Evolutionary conservation across 1,140 invertebrate genomes (phyloP), one percentile per base, ranked within the genome.

Genomic region (Drosophila simulans): DNA sequence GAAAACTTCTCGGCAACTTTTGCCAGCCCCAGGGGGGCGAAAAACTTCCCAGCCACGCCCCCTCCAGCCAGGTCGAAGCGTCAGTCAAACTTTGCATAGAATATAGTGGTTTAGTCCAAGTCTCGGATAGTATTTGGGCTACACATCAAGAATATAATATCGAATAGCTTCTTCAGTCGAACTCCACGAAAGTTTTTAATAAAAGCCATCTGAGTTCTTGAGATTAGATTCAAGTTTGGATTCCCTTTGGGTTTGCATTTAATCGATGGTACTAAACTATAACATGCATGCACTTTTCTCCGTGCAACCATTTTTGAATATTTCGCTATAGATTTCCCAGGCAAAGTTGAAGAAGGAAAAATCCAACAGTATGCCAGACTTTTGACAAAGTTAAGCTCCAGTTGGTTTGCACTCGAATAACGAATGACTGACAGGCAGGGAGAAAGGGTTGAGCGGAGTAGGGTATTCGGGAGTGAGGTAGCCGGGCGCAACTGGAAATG

Each of bases 341-440:
- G 12, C 17, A 37, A 54, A 57, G 40, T 34, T 25, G 45, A 25
- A 66, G 39, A 27, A 52, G 73, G 13, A 10, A 12, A 69, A 77
- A 77, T 69, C 52, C 73, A 69, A 35, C 45, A 55, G 64, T 37
- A 57, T 37, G 53, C 53, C 77, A 64, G 78, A 83, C 70, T 83
- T 88, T 86, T 72, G 83, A 88, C 79, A 55, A 69, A 83, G 76
- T 83, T 71, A 63, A 83, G 88, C 57, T 76, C 70, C 64, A 70
- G 78, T 79, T 72, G 73, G 65, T 39, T 58, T 64, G 69, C 69
- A 86, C 75, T 82, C 73, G 35, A 77, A 54, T 68, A 13, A 8
- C 56, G 48, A 70, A 59, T 66, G 64, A 54, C 52, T 88, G 82
- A 77, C 72, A 45, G 72, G 63, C 66, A 42, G 60, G 72, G 74